Evolutionary conservation across 2,888 invertebrate species (phyloP).

Genomic region (Cryptophagus acutangulus): DNA sequence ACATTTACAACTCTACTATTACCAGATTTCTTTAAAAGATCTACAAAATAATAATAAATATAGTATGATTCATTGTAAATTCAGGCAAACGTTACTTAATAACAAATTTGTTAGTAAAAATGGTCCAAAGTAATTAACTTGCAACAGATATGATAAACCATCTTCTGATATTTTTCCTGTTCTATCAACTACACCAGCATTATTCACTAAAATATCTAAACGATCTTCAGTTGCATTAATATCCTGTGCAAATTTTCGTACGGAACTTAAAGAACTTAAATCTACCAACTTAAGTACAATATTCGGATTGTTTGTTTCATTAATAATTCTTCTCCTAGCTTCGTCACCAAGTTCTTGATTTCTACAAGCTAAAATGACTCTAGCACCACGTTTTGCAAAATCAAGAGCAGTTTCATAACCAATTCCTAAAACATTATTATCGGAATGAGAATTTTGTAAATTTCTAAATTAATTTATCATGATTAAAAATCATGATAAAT

Average conservation of each 20-base stretch:
- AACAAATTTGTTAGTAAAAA: slow-evolving; percentile 66
- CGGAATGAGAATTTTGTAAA: too few relatives aligned
- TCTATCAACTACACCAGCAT: slow-evolving; percentile 56
- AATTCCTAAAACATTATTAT: slow-evolving; percentile 42
- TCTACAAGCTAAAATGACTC: slow-evolving; percentile 53
- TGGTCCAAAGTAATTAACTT: slow-evolving; percentile 66
- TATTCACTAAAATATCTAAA: slow-evolving; percentile 61
- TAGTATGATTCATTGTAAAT: too few relatives aligned
- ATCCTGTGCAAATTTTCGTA: slow-evolving; percentile 57
- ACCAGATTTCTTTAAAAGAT: slow-evolving; percentile 47
- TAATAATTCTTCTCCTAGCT: slow-evolving; percentile 36
- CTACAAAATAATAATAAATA: slow-evolving; percentile 45
- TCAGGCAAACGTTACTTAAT: slow-evolving; percentile 47
- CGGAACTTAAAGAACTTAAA: slow-evolving; percentile 52
- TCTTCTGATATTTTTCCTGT: slow-evolving; percentile 52
- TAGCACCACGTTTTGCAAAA: slow-evolving; percentile 50
- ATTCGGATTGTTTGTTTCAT: slow-evolving; percentile 39
- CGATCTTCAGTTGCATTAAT: slow-evolving; percentile 52
- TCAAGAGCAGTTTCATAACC: slow-evolving; percentile 46
- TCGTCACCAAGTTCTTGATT: slow-evolving; percentile 34
- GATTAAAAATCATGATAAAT: not conserved
- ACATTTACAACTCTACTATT: slow-evolving; percentile 35
- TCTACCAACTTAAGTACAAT: slow-evolving; percentile 49
- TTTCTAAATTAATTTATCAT: not conserved
- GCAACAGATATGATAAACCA: slow-evolving; percentile 59